Evolutionary conservation across 2,888 invertebrate genomes (phyloP).

Genomic region (Seira ritae): DNA sequence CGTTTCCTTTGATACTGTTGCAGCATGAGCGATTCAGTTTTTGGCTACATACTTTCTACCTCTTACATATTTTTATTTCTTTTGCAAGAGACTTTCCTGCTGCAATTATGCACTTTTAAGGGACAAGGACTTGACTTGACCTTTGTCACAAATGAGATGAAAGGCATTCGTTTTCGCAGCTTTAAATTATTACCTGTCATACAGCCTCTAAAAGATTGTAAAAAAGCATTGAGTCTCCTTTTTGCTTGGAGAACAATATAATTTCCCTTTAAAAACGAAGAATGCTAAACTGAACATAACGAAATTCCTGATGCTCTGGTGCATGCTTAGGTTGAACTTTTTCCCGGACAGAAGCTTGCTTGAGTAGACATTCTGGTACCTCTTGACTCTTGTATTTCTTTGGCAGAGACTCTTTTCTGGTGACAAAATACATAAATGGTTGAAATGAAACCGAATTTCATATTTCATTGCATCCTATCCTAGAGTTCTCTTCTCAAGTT

Average conservation of each 20-base stretch:
- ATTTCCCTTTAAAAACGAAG: too few species aligned
- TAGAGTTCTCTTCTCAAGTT: not conserved
- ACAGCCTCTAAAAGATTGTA: not conserved
- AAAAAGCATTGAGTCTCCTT: slow-evolving; percentile 20
- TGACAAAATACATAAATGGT: too few species aligned
- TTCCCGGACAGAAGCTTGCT: slow-evolving; percentile 34
- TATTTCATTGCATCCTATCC: not conserved
- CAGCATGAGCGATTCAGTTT: not conserved
- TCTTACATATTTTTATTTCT: not conserved
- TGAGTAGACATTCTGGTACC: slow-evolving; percentile 3
- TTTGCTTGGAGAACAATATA: not conserved
- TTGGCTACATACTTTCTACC: not conserved
- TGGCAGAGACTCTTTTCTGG: not conserved
- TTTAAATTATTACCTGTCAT: slow-evolving; percentile 27
- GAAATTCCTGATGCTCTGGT: too few species aligned
- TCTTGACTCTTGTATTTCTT: too few species aligned
- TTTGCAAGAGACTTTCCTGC: slow-evolving; percentile 1
- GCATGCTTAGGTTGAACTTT: not conserved
- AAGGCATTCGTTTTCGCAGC: slow-evolving; percentile 9
- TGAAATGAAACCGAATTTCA: too few species aligned
- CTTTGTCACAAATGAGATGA: slow-evolving; percentile 45
- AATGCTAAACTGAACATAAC: too few species aligned
- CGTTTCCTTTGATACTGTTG: slow-evolving; percentile 2
- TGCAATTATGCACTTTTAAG: slow-evolving; percentile 40
- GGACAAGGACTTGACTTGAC: slow-evolving; percentile 49